phyloP scores from a whole-genome alignment of 1,140 invertebrate genomes.

The Solenopsis invicta region DNA sequence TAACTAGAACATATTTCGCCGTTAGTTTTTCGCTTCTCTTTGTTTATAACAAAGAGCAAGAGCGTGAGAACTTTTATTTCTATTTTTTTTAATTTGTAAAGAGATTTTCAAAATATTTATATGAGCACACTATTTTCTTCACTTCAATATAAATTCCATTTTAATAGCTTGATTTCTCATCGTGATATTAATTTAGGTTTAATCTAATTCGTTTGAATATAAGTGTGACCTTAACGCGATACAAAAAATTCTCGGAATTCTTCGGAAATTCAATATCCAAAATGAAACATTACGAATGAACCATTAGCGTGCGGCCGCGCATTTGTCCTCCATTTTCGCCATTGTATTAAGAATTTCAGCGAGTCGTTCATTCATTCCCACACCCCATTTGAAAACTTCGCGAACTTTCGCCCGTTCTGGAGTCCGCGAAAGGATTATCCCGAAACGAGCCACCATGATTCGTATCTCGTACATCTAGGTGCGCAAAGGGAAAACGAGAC shows the following conservation, averaged over 20 bases:
- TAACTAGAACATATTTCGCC: slow-evolving; percentile 26
- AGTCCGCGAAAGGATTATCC: slow-evolving; percentile 56
- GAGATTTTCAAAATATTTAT: not conserved
- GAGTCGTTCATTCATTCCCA: slow-evolving; percentile 3
- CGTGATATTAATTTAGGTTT: not conserved
- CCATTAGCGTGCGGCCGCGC: slow-evolving; percentile 6
- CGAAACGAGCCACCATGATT: slow-evolving; percentile 30
- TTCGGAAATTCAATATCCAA: not conserved
- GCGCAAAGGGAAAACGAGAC: slow-evolving; percentile 15
- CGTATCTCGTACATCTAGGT: slow-evolving; percentile 13
- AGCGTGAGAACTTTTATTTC: not conserved
- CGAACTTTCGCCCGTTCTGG: slow-evolving; percentile 5
- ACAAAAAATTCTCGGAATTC: slow-evolving; percentile 20
- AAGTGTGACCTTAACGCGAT: not conserved
- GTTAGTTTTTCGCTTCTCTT: not conserved
- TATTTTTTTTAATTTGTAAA: not conserved
- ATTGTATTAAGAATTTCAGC: slow-evolving; percentile 35
- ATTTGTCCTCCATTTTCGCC: slow-evolving; percentile 15
- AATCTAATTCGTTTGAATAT: slow-evolving; percentile 12
- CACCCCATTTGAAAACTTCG: slow-evolving; percentile 7
- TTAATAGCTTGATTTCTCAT: not conserved
- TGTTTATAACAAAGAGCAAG: not conserved
- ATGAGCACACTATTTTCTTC: not conserved
- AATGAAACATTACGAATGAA: slow-evolving; percentile 11
- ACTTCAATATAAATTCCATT: not conserved